Conservation (phyloP, 2,888 invertebrate species). For the Vanessa cardui region DNA sequence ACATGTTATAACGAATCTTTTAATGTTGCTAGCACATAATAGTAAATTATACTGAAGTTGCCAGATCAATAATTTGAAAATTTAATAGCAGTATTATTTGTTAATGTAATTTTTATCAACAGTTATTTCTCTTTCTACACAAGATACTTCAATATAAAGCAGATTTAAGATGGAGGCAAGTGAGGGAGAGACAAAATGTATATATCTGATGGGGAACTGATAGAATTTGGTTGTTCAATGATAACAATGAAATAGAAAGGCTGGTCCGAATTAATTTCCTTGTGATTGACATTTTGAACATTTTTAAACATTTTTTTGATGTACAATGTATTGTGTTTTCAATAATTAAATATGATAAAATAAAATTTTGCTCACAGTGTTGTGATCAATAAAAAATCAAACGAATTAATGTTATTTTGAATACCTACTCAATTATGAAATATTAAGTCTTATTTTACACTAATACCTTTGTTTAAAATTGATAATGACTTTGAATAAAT, state of each 20-base stretch:
- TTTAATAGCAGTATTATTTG: slow-evolving; percentile 10
- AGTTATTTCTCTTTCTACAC: background rate
- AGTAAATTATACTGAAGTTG: slow-evolving; percentile 12
- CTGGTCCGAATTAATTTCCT: slow-evolving; percentile 16
- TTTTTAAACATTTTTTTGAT: slow-evolving; percentile 12
- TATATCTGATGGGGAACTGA: slow-evolving; percentile 5
- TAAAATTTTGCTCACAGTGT: slow-evolving; percentile 22
- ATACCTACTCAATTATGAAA: slow-evolving; percentile 32
- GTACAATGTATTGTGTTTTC: background rate
- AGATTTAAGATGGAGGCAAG: background rate
- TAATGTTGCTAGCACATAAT: slow-evolving; percentile 25
- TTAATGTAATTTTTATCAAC: background rate
- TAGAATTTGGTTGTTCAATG: slow-evolving; percentile 24
- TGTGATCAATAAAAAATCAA: slow-evolving; percentile 34
- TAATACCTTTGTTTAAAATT: slow-evolving; percentile 40
- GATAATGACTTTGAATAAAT: slow-evolving; percentile 43
- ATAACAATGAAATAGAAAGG: slow-evolving; percentile 25
- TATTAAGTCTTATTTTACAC: slow-evolving; percentile 37
- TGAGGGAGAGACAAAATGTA: background rate
- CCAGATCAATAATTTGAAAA: slow-evolving; percentile 14
- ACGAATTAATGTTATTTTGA: slow-evolving; percentile 17
- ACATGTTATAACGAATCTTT: slow-evolving; percentile 1
- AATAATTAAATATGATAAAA: slow-evolving; percentile 2
- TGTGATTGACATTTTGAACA: slow-evolving; percentile 22
- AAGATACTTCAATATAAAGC: background rate